These are phyloP conservation scores for Phyllotreta striolata DNA, from an alignment of 2,888 invertebrate species.

Conservation along the genomic window DNA sequence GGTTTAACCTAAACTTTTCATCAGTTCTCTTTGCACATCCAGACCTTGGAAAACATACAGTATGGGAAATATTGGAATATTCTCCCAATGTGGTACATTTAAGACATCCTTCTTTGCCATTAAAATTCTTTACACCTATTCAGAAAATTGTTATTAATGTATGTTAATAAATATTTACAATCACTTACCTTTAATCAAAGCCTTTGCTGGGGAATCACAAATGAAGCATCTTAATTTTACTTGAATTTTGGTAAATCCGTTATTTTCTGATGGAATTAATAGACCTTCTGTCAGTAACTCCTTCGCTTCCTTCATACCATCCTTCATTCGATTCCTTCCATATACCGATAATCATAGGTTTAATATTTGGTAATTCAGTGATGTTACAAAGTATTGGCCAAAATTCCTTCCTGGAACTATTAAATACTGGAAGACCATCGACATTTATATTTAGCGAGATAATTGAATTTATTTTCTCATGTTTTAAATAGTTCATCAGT, in stretches of 20 bases:
- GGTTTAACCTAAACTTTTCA: not conserved
- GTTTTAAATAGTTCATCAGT: not conserved
- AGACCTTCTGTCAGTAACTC: slow-evolving; percentile 33
- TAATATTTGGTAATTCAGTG: slow-evolving; percentile 9
- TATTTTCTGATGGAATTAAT: not conserved
- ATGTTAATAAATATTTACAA: slow-evolving; percentile 11
- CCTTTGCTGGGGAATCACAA: slow-evolving; percentile 41
- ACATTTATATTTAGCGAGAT: slow-evolving; percentile 3
- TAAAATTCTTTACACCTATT: slow-evolving; percentile 38
- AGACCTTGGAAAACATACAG: slow-evolving; percentile 8
- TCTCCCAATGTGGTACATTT: slow-evolving; percentile 41
- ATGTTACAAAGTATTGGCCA: slow-evolving; percentile 8
- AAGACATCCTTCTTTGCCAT: slow-evolving; percentile 40
- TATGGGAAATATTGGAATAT: slow-evolving; percentile 33
- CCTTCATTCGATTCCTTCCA: too few relatives aligned
- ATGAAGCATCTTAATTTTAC: slow-evolving; percentile 38
- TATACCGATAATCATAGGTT: slow-evolving; percentile 39
- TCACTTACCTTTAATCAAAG: slow-evolving; percentile 42
- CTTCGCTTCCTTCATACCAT: slow-evolving; percentile 38
- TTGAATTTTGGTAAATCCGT: slow-evolving; percentile 21
- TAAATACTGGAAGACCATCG: not conserved
- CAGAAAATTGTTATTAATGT: slow-evolving; percentile 3
- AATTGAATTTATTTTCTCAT: not conserved
- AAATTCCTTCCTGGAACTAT: not conserved
- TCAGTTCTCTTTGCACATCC: slow-evolving; percentile 1